Evolutionary conservation across 2,888 invertebrate genomes (phyloP).

Genomic region (Morpho helenor): DNA sequence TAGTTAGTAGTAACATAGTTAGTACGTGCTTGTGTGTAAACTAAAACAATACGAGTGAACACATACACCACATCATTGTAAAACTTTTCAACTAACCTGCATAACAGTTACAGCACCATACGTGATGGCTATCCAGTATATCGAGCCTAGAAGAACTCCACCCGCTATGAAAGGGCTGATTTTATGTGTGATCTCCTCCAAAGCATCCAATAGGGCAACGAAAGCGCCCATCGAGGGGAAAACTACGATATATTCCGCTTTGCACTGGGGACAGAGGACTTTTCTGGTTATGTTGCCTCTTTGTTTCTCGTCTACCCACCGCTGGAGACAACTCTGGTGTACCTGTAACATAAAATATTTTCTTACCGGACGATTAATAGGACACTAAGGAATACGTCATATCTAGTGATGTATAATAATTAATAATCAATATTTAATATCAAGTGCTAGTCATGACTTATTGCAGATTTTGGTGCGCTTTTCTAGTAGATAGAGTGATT

Average conservation of each 20-base stretch:
- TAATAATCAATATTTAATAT: too few species aligned
- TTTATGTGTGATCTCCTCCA: slow-evolving; percentile 93
- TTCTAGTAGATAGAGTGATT: too few species aligned
- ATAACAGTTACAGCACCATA: slow-evolving; percentile 98
- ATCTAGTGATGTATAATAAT: too few species aligned
- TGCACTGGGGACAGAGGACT: slow-evolving; percentile 95
- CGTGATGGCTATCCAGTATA: slow-evolving; percentile 98
- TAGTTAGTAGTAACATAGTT: too few species aligned
- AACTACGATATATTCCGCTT: slow-evolving; percentile 96
- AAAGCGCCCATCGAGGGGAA: slow-evolving; percentile 95
- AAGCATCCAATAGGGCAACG: slow-evolving; percentile 90
- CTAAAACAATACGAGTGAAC: not conserved
- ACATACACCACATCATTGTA: not conserved
- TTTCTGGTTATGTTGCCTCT: slow-evolving; percentile 91
- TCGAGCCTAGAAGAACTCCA: slow-evolving; percentile 94
- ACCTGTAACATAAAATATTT: slow-evolving; percentile 79
- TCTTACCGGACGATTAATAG: too few species aligned
- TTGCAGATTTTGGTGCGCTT: too few species aligned
- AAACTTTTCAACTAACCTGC: slow-evolving; percentile 75
- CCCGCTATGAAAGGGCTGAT: slow-evolving; percentile 97
- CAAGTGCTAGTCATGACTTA: too few species aligned
- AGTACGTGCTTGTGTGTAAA: too few species aligned
- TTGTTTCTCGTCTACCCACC: slow-evolving; percentile 99
- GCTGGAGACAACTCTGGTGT: slow-evolving; percentile 95
- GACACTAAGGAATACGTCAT: too few species aligned